Evolutionary conservation across 1,140 invertebrate species (phyloP).

Genomic region (Zaprionus ghesquierei): DNA sequence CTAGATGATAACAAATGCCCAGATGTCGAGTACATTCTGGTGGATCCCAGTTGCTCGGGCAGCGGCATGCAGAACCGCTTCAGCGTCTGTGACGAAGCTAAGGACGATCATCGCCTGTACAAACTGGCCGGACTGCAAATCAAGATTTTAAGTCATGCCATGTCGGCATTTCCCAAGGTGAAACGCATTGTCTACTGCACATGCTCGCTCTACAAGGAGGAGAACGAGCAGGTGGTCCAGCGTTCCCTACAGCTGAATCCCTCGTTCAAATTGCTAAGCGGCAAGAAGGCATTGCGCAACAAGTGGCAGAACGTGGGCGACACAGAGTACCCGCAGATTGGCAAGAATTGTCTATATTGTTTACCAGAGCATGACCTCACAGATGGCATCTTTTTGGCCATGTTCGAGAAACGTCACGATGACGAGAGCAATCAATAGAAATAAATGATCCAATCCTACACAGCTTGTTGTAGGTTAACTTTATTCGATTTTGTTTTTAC

Average conservation of each 20-base stretch:
- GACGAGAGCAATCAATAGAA: constrained; percentile 29
- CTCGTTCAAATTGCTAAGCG: constrained; percentile 86
- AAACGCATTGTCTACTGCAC: constrained; percentile 97
- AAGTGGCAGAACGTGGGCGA: constrained; percentile 89
- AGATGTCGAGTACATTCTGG: constrained; percentile 93
- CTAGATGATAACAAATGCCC: constrained; percentile 83
- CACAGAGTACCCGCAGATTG: constrained; percentile 85
- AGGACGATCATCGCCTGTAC: constrained; percentile 84
- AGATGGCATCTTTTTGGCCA: constrained; percentile 97
- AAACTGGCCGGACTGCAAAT: constrained; percentile 92
- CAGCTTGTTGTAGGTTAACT: neutral
- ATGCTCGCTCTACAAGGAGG: constrained; percentile 94
- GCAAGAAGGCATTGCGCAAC: constrained; percentile 84
- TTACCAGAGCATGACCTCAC: constrained; percentile 89
- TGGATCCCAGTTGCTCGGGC: constrained; percentile 98
- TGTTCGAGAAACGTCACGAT: constrained; percentile 88
- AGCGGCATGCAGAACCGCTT: constrained; percentile 90
- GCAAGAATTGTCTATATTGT: constrained; percentile 91
- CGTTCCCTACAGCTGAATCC: constrained; percentile 84
- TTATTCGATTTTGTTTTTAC: constrained; percentile 48
- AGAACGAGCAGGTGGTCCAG: constrained; percentile 90
- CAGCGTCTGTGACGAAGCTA: constrained; percentile 67
- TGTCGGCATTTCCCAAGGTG: constrained; percentile 91
- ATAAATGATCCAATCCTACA: neutral
- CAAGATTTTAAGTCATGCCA: constrained; percentile 92